Conservation (phyloP, 2,888 invertebrate species). For the Calliphora vomitoria region DNA sequence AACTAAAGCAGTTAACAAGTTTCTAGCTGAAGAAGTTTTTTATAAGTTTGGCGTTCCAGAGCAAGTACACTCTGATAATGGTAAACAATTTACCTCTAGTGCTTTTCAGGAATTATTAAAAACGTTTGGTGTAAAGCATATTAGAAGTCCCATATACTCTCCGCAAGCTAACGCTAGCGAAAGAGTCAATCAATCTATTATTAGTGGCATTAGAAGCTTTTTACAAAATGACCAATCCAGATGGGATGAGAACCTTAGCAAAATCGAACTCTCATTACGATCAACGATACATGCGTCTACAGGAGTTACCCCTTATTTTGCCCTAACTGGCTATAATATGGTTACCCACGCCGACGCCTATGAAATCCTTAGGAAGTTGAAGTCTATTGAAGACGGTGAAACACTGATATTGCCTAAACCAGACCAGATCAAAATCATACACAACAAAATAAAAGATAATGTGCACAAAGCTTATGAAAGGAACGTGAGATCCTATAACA, state of each 20-base stretch:
- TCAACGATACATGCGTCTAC: too few species aligned
- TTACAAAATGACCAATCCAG: background rate
- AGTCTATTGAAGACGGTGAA: too few species aligned
- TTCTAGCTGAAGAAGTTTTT: background rate
- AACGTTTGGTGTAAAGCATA: background rate
- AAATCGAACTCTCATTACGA: background rate
- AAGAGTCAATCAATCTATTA: background rate
- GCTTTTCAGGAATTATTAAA: background rate
- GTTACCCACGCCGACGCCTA: too few species aligned
- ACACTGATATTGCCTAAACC: too few species aligned
- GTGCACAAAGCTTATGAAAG: too few species aligned
- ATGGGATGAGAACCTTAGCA: background rate
- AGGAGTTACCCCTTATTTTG: too few species aligned
- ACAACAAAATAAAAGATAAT: too few species aligned
- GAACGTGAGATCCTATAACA: too few species aligned
- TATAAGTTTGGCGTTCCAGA: background rate
- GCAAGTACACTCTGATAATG: background rate
- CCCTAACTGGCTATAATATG: too few species aligned
- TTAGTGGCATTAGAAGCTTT: background rate
- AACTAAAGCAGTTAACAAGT: background rate
- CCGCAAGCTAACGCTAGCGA: background rate
- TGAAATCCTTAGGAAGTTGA: too few species aligned
- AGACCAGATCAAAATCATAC: too few species aligned
- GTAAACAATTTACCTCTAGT: background rate
- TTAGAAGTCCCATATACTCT: background rate